Evolutionary conservation across 2,888 invertebrate species (phyloP), one percentile per base, ranked within the genome.

Genomic region (Hydraecia micacea): DNA sequence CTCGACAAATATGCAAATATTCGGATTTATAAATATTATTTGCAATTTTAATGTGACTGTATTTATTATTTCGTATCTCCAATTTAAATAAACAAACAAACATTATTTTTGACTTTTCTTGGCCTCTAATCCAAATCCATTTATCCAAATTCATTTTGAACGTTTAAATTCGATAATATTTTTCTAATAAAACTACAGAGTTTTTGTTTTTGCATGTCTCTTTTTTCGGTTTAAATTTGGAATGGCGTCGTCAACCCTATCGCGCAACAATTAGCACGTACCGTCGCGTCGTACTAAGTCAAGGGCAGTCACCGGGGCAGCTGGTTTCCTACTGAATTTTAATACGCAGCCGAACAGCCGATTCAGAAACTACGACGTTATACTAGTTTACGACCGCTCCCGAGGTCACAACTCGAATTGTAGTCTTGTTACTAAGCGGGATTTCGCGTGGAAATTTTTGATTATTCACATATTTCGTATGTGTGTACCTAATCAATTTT

Each of bases 321-420:
- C 93, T 94, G 94, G 93, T 92, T 95, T 95, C 94, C 94, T 93
- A 91, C 92, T 94, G 92, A 95, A 95, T 95, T 93, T 93, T 92
- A 95, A 94, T 93, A 93, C 90, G 83, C 85, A 87, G 86, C 88
- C 91, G 92, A 93, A 83, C 85, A 87, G 86, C 88, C 91, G 92
- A 93, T 92, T 93, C 91, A 91, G 87, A 91, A 93, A 92, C 92
- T 92, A 90, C 92, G 91, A 90, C 90, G 89, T 89, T 88, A 87
- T 88, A 88, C 91, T 92, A 91, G 94, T 92, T 95, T 93, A 95
- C 91, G 94, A 93, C 90, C 92, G 91, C 77, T 79, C 83, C 89
- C 95, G 94, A 96, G 96, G 96, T 92, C 95, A 90, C 63, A 80
- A 80, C 86, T 39, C 28, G 52, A 71, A 70, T 79, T 79, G 69